Conservation (phyloP, 2,888 invertebrate genomes). For the Steromphala cineraria region DNA sequence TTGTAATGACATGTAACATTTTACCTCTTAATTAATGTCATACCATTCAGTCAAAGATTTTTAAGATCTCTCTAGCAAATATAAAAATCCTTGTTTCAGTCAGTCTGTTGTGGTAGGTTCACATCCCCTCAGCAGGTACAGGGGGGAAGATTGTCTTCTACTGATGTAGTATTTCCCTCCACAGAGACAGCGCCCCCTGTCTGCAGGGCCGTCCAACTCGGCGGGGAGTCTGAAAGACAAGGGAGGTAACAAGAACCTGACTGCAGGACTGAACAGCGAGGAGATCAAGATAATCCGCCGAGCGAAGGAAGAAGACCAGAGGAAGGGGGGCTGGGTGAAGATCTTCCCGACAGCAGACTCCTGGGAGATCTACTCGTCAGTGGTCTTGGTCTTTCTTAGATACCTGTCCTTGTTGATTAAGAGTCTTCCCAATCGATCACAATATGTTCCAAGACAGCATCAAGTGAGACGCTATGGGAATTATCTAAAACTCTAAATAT, state of each 20-base stretch:
- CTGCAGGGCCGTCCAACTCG: conserved; percentile 58
- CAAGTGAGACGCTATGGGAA: no score
- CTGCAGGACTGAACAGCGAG: conserved; percentile 82
- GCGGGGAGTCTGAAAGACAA: conserved; percentile 29
- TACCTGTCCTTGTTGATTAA: neutral
- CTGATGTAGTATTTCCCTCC: neutral
- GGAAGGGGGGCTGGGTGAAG: conserved; percentile 91
- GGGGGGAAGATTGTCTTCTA: no score
- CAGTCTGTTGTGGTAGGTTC: no score
- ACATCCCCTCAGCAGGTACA: no score
- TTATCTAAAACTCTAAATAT: no score
- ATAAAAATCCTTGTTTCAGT: no score
- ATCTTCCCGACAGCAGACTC: conserved; percentile 93
- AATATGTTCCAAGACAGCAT: no score
- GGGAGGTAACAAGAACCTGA: conserved; percentile 38
- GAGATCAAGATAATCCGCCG: conserved; percentile 86
- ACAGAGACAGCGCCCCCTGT: conserved; percentile 63
- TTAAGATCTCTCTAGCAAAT: no score
- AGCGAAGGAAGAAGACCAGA: conserved; percentile 86
- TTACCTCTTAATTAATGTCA: no score
- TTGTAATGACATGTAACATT: no score
- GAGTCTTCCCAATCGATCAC: no score
- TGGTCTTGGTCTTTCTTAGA: neutral
- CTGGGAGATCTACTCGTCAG: conserved; percentile 79
- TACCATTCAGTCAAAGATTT: no score